Conservation (phyloP, 2,888 invertebrate species). For the Drosophila anomelani region DNA sequence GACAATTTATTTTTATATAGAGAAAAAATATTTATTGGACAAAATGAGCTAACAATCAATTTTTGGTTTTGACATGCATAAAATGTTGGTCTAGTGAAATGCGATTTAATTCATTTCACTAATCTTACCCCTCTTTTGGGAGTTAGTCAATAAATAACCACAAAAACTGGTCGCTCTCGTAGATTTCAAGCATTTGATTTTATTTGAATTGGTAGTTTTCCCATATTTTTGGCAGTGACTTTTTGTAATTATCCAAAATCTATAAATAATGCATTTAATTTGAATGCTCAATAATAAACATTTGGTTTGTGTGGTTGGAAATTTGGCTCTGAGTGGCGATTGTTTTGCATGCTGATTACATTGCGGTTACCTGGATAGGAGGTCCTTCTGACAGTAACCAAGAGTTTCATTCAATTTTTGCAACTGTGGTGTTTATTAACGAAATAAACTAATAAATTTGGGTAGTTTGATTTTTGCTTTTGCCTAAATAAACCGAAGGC, state of each 20-base stretch:
- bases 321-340: slow-evolving; percentile 25
- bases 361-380: slow-evolving; percentile 56
- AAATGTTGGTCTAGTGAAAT: slow-evolving; percentile 53
- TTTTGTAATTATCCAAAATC: slow-evolving; percentile 64
- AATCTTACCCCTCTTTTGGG: slow-evolving; percentile 43
- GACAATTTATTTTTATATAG: neutral
- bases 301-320: slow-evolving; percentile 65
- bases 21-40: neutral
- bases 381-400: slow-evolving; percentile 41
- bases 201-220: slow-evolving; percentile 47
- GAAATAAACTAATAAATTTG: neutral
- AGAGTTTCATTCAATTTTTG: slow-evolving; percentile 4
- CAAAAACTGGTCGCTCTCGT: slow-evolving; percentile 38
- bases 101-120: slow-evolving; percentile 67
- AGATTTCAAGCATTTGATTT: slow-evolving; percentile 54
- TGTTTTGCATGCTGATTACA: slow-evolving; percentile 64
- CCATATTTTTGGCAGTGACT: slow-evolving; percentile 27
- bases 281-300: slow-evolving; percentile 78
- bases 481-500: neutral
- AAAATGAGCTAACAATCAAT: slow-evolving; percentile 16
- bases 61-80: slow-evolving; percentile 19
- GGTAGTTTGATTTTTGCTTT: neutral
- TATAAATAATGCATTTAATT: slow-evolving; percentile 75
- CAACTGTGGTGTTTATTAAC: neutral
- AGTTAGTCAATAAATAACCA: slow-evolving; percentile 24